Base-by-base conservation (phyloP, 2,113 vertebrate species). In the Leptosomus discolor region DNA sequence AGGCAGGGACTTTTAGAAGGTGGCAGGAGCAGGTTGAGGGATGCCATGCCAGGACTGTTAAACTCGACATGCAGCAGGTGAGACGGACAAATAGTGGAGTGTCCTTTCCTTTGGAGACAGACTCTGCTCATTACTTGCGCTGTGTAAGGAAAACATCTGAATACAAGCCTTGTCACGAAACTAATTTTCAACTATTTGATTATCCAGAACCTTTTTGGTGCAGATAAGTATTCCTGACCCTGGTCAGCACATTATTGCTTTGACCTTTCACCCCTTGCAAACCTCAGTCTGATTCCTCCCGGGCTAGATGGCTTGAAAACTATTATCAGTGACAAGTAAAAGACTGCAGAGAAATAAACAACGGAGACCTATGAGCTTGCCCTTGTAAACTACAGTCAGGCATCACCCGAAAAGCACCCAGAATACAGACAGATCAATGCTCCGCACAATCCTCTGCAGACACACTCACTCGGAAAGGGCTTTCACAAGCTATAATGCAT, bases 291-390 rank as follows among this genome's bases (percentile, higher is more conserved):
- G 94, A 95, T 86, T 97, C 70, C 86, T 98, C 86, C 57, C 50
- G 4, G 95, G 74, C 63, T 70, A 39, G 79, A 85, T 70, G 90
- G 85, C 94, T 97, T 90, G 94, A 96, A 88, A 97, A 96, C 85
- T 90, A 88, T 97, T 96, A 90, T 81, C 91, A 90, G 87, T 96
- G 97, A 97, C 96, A 97, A 96, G 92, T 90, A 75, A 96, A 96
- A 97, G 95, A 96, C 94, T 96, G 94, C 84, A 85, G 92, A 96
- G 97, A 91, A 95, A 94, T 96, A 97, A 98, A 97, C 90, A 95
- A 86, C 36, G 1, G 76, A 92, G 96, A 97, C 95, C 93, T 94
- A 32, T 91, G 94, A 86, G 85, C 89, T 93, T 92, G 87, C 88
- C 95, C 94, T 96, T 94, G 94, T 92, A 95, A 97, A 86, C 95